A percentile compares a stretch with the other conserved stretches of the same genome.
phyloP scores from a whole-genome alignment of 2,888 invertebrate species.

The Empis livida region DNA sequence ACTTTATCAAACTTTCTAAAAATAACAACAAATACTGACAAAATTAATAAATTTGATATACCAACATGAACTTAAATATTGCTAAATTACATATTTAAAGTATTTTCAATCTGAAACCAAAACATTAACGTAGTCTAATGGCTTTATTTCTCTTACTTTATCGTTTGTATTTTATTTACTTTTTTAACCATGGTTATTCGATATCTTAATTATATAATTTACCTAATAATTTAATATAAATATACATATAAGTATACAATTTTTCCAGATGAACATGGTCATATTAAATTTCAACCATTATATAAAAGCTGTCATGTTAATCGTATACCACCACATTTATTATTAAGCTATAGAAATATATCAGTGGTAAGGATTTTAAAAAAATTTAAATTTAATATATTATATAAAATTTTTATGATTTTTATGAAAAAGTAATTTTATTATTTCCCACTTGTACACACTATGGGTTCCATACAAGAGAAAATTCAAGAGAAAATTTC shows the following conservation, averaged over 20 bases:
- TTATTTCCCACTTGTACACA: conserved; percentile 1
- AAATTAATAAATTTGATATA: no score
- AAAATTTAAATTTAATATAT: background rate
- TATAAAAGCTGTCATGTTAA: conserved; percentile 59
- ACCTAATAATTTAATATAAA: no score
- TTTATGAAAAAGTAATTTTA: conserved; percentile 5
- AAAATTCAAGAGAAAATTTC: conserved; percentile 1
- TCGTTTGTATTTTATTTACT: no score
- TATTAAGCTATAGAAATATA: conserved; percentile 60
- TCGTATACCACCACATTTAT: conserved; percentile 52
- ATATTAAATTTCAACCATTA: conserved; percentile 57
- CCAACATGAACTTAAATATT: no score
- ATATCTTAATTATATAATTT: no score
- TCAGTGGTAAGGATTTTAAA: conserved; percentile 48
- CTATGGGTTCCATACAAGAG: conserved; percentile 2
- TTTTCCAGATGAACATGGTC: conserved; percentile 44
- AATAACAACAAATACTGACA: no score
- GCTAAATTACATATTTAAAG: no score
- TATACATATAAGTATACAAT: background rate
- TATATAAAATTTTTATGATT: background rate
- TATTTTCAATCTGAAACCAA: no score
- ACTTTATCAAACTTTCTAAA: no score
- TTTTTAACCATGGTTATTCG: no score
- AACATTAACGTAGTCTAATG: no score
- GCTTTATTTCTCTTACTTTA: no score